Conservation (phyloP, 2,797 vertebrate species). For the Harpagifer antarcticus region DNA sequence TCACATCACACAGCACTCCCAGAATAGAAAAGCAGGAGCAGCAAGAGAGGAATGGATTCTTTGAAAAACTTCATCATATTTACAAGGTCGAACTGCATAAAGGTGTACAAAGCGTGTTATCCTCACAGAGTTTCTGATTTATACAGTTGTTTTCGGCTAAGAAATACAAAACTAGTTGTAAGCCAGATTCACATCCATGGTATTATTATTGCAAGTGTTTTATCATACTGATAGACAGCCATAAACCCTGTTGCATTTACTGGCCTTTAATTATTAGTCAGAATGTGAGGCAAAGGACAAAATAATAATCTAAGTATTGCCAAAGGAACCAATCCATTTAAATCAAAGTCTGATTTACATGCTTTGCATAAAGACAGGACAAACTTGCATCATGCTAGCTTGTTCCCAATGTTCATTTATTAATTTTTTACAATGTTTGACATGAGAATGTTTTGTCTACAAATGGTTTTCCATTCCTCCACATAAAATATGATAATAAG, state of each 20-base stretch:
- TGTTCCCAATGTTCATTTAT: not conserved
- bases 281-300: not conserved
- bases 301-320: not conserved
- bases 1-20: slow-evolving; percentile 38
- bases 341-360: not conserved
- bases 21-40: slow-evolving; percentile 66
- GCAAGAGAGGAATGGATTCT: slow-evolving; percentile 24
- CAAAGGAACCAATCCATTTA: not conserved
- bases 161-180: slow-evolving; percentile 13
- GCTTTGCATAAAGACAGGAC: not conserved
- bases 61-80: slow-evolving; percentile 43
- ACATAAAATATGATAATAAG: not conserved
- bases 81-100: slow-evolving; percentile 51
- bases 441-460: too few species aligned
- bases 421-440: not conserved
- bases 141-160: slow-evolving; percentile 2
- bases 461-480: not conserved
- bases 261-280: not conserved
- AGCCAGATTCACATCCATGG: slow-evolving; percentile 8
- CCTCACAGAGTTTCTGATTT: slow-evolving; percentile 15
- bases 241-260: not conserved
- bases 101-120: slow-evolving; percentile 21
- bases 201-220: not conserved
- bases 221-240: not conserved
- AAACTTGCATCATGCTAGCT: not conserved